Evolutionary conservation across 2,113 vertebrate species (phyloP).

Genomic region (zebrafish (Danio rerio)): DNA sequence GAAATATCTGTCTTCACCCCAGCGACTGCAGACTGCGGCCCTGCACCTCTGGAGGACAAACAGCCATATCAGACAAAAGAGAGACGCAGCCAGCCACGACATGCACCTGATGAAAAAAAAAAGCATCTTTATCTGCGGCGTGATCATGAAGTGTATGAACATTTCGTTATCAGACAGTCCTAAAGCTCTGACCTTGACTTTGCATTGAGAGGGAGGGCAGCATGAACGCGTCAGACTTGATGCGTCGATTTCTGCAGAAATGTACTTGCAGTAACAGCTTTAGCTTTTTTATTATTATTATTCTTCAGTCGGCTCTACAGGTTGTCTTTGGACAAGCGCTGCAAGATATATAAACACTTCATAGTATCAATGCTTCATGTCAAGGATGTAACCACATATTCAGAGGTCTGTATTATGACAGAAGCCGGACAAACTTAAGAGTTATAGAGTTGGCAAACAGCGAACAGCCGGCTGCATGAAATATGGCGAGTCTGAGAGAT

Average conservation of each 20-base stretch:
- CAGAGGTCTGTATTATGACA: not conserved
- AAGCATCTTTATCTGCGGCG: conserved; percentile 7
- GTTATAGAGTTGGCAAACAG: no score
- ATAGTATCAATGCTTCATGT: not conserved
- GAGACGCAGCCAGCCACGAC: not conserved
- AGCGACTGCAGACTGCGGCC: conserved; percentile 4
- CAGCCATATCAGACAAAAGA: conserved; percentile 33
- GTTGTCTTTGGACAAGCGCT: not conserved
- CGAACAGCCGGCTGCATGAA: no score
- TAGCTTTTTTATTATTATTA: not conserved
- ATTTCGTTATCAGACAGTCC: not conserved
- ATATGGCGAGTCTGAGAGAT: no score
- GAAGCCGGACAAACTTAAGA: not conserved
- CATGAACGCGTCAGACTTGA: not conserved
- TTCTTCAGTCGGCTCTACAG: not conserved
- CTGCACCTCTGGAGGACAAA: conserved; percentile 36
- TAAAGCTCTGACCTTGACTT: conserved; percentile 34
- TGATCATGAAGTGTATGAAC: conserved; percentile 23
- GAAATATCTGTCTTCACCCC: conserved; percentile 31
- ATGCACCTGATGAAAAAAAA: conserved; percentile 30
- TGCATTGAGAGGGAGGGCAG: conserved; percentile 18
- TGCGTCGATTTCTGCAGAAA: conserved; percentile 3
- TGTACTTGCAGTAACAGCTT: not conserved
- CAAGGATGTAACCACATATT: conserved; percentile 17
- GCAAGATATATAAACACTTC: conserved; percentile 12